Evolutionary conservation across 2,113 vertebrate species (phyloP), one percentile per base, ranked within the genome.

Genomic region (Peromyscus polionotus): DNA sequence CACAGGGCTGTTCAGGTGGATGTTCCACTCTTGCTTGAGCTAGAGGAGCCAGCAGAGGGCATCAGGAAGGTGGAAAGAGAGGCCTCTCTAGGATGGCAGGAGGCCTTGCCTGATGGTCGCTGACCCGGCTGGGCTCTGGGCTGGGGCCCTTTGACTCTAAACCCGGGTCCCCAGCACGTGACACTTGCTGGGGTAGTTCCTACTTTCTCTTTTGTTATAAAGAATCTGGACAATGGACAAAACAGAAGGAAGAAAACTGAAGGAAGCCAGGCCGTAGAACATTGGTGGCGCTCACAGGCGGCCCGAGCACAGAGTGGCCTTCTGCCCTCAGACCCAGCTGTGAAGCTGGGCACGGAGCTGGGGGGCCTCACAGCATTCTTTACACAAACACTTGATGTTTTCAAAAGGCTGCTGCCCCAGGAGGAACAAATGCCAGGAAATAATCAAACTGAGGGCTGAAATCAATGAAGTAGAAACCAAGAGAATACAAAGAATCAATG

Each of bases 1-100:
- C 28, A 79, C 80, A 13, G 97, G 98, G 39, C 24, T 84, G 28
- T 91, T 95, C 65, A 97, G 86, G 24, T 89, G 93, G 90, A 97
- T 0, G 1, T 94, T 95, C 92, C 97, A 97, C 73, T 98, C 88
- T 86, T 72, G 73, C 57, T 59, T 76, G 72, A 98, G 68, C 98
- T 98, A 91, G 89, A 70, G 45, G 31, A 90, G 73, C 39, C 65
- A 90, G 42, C 65, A 93, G 85, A 96, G 42, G 54, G 77, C 42
- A 16, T 95, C 75, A 90, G 67, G 28, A 24, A 85, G 84, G 51
- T 12, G 70, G 59, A 73, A 84, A 79, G n/a, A 65, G 67, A 89
- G 73, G 26, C 59, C 57, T 92, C 45, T 67, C 17, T 51, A 81
- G 33, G 61, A 20, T 5, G 17, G 36, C 42, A 80, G n/a, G 68